These are phyloP conservation scores for Psittacula echo DNA, from an alignment of 2,797 vertebrate species.

Conservation along the genomic window DNA sequence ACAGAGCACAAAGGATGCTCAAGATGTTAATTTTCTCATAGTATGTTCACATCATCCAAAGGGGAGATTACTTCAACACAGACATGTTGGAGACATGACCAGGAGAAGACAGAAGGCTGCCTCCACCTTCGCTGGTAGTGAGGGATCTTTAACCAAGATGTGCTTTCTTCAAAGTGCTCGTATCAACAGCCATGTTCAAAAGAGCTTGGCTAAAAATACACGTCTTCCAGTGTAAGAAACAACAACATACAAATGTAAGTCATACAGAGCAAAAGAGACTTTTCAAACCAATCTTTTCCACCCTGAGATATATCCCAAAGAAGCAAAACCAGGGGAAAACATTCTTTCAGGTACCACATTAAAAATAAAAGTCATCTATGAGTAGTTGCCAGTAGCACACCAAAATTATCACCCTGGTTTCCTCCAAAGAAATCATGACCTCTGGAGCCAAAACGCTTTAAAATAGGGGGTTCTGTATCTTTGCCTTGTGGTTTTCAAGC, in stretches of 20 bases:
- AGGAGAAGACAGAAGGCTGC: background rate
- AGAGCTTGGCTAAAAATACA: background rate
- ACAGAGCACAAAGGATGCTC: background rate
- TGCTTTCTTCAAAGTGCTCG: accelerated
- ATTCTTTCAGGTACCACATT: background rate
- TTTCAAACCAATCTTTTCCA: background rate
- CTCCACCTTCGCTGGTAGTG: background rate
- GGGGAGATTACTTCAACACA: background rate
- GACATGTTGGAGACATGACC: background rate
- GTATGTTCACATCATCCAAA: background rate
- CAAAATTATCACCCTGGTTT: background rate
- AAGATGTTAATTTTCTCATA: background rate
- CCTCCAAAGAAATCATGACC: background rate
- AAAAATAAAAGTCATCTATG: background rate
- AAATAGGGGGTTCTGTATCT: background rate
- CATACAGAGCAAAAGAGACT: background rate
- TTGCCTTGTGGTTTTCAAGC: background rate
- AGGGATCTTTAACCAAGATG: background rate
- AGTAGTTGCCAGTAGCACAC: background rate
- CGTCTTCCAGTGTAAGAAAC: background rate
- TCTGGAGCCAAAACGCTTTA: background rate
- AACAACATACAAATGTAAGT: background rate
- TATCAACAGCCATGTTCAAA: background rate
- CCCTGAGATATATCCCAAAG: background rate
- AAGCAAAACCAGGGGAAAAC: background rate